Conservation (phyloP, 2,797 vertebrate species). For the Poeciliopsis turneri region DNA sequence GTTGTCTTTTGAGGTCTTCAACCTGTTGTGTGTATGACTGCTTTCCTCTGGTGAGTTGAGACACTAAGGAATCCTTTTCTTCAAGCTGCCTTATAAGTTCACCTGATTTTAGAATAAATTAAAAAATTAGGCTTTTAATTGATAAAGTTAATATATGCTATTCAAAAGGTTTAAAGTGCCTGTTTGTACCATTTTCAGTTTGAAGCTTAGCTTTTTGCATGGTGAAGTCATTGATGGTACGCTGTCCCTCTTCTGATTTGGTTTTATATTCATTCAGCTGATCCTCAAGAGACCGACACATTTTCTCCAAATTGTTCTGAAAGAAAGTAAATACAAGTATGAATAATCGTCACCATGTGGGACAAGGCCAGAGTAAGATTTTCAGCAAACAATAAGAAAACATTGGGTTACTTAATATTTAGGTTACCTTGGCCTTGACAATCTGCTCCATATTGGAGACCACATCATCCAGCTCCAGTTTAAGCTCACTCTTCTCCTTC, state of each 20-base stretch:
- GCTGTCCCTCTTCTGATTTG: conserved; percentile 86
- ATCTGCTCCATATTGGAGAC: conserved; percentile 87
- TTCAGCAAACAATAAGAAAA: background rate
- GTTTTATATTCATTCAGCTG: conserved; percentile 85
- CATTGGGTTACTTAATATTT: no score
- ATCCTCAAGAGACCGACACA: conserved; percentile 85
- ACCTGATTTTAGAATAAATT: conserved; percentile 58
- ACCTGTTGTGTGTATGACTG: conserved; percentile 85
- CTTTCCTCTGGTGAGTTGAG: conserved; percentile 86
- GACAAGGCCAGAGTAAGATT: no score
- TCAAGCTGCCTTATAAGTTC: conserved; percentile 84
- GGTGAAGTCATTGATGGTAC: conserved; percentile 83
- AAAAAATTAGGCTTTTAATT: background rate
- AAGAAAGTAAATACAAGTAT: conserved; percentile 12
- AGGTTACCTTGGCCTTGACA: conserved; percentile 80
- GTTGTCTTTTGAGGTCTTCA: conserved; percentile 88
- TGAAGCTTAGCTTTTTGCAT: conserved; percentile 87
- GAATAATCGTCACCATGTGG: background rate
- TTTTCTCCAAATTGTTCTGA: conserved; percentile 86
- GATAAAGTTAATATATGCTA: background rate
- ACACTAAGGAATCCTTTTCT: conserved; percentile 85
- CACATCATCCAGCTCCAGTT: conserved; percentile 87
- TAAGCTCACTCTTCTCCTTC: conserved; percentile 86
- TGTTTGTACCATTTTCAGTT: conserved; percentile 83
- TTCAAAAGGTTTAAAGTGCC: background rate